Base-by-base conservation (phyloP, 2,113 vertebrate species). In the Jaculus jaculus region DNA sequence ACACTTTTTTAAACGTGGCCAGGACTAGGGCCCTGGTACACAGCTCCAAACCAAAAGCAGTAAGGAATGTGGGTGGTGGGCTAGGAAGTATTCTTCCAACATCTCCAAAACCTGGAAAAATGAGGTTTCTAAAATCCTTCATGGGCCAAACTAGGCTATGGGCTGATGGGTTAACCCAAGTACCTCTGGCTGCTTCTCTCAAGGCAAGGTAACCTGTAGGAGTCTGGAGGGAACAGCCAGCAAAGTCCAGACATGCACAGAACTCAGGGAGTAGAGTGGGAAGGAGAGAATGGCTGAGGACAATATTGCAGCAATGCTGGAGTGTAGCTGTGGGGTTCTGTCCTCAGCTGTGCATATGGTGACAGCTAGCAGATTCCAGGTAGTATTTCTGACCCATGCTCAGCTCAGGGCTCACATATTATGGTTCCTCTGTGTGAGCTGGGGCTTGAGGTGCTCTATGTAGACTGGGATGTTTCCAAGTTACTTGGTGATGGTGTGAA, bases 381-480 rank as follows among this genome's bases (percentile, higher is more conserved):
- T 51, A 69, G 58, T 84, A 68, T 73, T 87, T 85, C 87, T 58
- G 66, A 91, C 85, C 66, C 0, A 39, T 86, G 24, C 78, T 84
- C 39, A 21, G 47, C 6, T 2, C 42, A 32, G 30, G 92, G 88
- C 96, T 98, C 98, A 98, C 96, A 98, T 97, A 0, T 97, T 98
- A 96, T 98, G 98, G 94, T 97, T 97, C 97, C 96, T 97, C 87
- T 98, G 98, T 95, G 98, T 96, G 96, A 99, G 98, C 96, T 99
- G 2, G 99, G 99, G 98, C 98, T 99, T 99, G 97, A 99, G 98
- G 96, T 99, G 99, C 86, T 99, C 99, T 97, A 99, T 99, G 97
- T 99, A 99, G 4, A 99, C 99, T 77, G 99, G 97, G 97, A 99
- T 99, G 97, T 99, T 99, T 0, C 98, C 98, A 0, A 98, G 98